Evolutionary conservation across 2,113 vertebrate genomes (phyloP), one percentile per base, ranked within the genome.

Genomic region (Corynorhinus townsendii): DNA sequence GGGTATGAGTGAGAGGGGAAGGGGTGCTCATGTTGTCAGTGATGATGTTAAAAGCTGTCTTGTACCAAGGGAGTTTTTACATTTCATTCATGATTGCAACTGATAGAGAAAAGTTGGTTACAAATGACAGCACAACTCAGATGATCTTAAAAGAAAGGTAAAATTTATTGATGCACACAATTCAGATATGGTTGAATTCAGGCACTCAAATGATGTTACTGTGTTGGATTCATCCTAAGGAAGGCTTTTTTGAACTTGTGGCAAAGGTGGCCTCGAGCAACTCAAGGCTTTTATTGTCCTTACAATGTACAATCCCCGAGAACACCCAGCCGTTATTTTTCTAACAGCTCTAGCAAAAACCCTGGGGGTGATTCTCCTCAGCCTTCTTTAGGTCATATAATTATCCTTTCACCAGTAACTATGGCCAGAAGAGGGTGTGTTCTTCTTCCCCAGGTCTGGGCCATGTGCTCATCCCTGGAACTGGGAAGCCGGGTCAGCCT

Each of bases 1-100:
- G 73, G 86, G 80, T 95, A 47, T 88, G 77, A 86, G 73, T 89
- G 38, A 17, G 68, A 62, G 86, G 69, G 56, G 47, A 93, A 87
- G 8, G 83, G 89, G 40, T 93, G 35, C 11, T 85, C 11, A 11
- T 81, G 28, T 64, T 89, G 43, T 88, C 79, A 83, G 64, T 43
- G 68, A 93, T 80, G 43, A 28, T 92, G 33, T 68, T 96, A 89
- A 94, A 89, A 94, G 82, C 95, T 95, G n/a, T 69, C 11, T 35
- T 87, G n/a, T 11, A 80, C 33, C 54, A 80, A 88, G 52, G 71
- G 89, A 94, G 49, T 68, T 82, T 95, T 91, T 26, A 86, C 17
- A 38, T 90, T 93, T 94, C 56, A 94, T 69, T 93, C 56, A 80
- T 76, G 28, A 33, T 77, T 62, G 79, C 92, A 95, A 73, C 35